Conservation (phyloP, 2,888 invertebrate species). For the Patella ulyssiponensis region DNA sequence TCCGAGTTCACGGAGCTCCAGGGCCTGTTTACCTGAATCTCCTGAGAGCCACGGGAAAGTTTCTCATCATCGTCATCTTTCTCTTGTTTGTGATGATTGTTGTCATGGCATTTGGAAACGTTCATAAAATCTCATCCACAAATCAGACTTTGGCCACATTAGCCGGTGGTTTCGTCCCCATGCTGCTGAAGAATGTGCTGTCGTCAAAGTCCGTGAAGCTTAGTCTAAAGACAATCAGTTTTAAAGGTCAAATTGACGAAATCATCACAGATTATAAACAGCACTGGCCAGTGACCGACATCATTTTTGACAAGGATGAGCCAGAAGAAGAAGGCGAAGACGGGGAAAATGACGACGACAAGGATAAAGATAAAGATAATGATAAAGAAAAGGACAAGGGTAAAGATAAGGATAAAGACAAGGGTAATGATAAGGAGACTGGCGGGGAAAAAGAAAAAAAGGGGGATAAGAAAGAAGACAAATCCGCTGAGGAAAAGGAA, state of each 20-base stretch:
- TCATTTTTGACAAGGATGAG: constrained; percentile 53
- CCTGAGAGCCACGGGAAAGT: constrained; percentile 63
- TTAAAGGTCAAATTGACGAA: constrained; percentile 68
- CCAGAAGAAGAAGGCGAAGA: constrained; percentile 43
- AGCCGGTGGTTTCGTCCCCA: constrained; percentile 67
- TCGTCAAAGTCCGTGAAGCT: constrained; percentile 64
- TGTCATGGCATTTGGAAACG: constrained; percentile 67
- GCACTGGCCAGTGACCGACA: constrained; percentile 67
- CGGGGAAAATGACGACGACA: constrained; percentile 27
- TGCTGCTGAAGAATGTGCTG: constrained; percentile 66
- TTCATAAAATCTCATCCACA: constrained; percentile 64
- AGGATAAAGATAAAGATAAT: constrained; percentile 16
- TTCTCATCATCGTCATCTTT: constrained; percentile 66
- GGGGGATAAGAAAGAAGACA: constrained; percentile 28
- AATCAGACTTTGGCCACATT: constrained; percentile 67
- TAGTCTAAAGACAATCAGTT: constrained; percentile 67
- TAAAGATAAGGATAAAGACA: constrained; percentile 30
- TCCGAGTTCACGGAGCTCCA: constrained; percentile 66
- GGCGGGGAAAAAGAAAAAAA: constrained; percentile 8
- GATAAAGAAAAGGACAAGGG: constrained; percentile 26
- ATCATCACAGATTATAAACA: constrained; percentile 64
- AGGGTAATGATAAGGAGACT: constrained; percentile 21
- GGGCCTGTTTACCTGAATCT: constrained; percentile 68
- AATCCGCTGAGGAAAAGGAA: constrained; percentile 29
- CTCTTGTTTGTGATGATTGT: constrained; percentile 68